Evolutionary conservation across 2,113 vertebrate species (phyloP).

Genomic region (Nesospiza acunhae): DNA sequence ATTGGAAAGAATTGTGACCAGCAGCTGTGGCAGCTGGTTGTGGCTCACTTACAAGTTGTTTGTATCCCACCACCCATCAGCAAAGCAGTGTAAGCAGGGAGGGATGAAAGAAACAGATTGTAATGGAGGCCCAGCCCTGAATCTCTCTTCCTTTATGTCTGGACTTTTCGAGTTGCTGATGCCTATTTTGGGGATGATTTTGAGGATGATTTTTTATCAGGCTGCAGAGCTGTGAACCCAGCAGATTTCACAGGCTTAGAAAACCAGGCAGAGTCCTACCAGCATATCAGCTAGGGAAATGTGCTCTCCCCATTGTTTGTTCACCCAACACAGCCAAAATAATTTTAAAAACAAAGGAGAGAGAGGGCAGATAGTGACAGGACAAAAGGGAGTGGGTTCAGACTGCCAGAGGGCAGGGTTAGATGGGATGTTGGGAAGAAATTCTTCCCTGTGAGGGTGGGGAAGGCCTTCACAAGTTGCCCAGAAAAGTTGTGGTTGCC

Average conservation of each 20-base stretch:
- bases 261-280: background rate
- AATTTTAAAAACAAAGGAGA: background rate
- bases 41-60: background rate
- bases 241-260: background rate
- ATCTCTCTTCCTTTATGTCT: background rate
- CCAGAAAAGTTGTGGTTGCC: background rate
- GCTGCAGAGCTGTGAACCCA: background rate
- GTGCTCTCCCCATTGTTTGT: background rate
- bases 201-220: background rate
- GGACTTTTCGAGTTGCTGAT: background rate
- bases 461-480: background rate
- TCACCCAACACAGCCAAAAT: background rate
- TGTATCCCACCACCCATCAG: background rate
- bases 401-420: background rate
- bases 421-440: background rate
- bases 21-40: background rate
- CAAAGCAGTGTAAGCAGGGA: background rate
- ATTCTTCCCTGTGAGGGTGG: background rate
- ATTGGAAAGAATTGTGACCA: background rate
- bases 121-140: background rate
- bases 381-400: background rate
- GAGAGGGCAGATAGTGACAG: background rate
- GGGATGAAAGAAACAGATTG: background rate
- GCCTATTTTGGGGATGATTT: accelerated
- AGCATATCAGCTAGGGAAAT: background rate